Evolutionary conservation across 2,888 invertebrate genomes (phyloP).

Genomic region (Stictocephala bisonia): DNA sequence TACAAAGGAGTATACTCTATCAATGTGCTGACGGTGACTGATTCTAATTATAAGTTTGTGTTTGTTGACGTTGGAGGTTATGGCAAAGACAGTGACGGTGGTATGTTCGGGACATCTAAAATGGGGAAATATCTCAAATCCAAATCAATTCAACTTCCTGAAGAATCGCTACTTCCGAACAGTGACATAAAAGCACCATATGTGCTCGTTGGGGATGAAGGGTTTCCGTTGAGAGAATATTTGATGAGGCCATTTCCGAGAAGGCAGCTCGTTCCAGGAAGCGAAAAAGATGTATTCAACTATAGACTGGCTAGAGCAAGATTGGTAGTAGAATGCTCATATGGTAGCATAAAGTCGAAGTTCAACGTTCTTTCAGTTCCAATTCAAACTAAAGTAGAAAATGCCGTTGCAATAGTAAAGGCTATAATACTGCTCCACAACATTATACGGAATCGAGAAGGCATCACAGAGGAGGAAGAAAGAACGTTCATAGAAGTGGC

Average conservation of each 20-base stretch:
- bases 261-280: not conserved
- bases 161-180: not conserved
- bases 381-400: constrained; percentile 1
- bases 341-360: not conserved
- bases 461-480: constrained; percentile 25
- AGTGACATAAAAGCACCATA: not conserved
- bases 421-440: constrained; percentile 7
- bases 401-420: not conserved
- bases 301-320: constrained; percentile 7
- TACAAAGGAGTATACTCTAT: constrained; percentile 5
- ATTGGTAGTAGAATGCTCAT: too few species aligned
- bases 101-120: not conserved
- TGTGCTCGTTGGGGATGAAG: constrained; percentile 17
- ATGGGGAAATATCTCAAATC: not conserved
- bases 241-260: constrained; percentile 6
- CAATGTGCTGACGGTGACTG: not conserved
- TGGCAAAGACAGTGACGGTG: constrained; percentile 23
- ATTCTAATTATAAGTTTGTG: constrained; percentile 19
- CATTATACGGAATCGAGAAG: constrained; percentile 39
- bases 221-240: not conserved
- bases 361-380: not conserved
- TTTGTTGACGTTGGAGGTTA: not conserved
- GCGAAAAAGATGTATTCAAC: constrained; percentile 5
- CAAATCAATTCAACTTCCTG: not conserved
- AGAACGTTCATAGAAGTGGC: not conserved